These are phyloP conservation scores for Vidua chalybeata DNA, from an alignment of 2,113 vertebrate genomes.

Conservation along the genomic window DNA sequence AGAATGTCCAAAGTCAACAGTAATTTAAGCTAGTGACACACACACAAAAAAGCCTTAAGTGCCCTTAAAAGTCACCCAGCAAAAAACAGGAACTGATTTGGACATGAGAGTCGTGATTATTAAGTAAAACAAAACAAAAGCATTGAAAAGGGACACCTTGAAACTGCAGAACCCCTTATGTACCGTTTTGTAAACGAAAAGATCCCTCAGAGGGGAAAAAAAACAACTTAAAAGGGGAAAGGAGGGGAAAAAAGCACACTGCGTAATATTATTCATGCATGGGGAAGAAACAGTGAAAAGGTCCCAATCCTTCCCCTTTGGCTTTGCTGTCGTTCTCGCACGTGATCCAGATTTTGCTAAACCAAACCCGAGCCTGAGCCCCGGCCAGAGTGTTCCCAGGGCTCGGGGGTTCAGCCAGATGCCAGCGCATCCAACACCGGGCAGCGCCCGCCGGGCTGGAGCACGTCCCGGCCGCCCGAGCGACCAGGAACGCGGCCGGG, in stretches of 20 bases:
- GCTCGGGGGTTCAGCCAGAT: background rate
- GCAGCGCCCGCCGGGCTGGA: background rate
- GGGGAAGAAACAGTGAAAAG: background rate
- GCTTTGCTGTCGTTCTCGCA: background rate
- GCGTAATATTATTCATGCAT: rapidly evolving
- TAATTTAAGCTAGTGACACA: background rate
- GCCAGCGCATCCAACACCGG: background rate
- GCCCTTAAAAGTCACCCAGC: background rate
- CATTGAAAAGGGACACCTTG: rapidly evolving
- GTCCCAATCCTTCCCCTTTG: rapidly evolving
- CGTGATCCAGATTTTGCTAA: background rate
- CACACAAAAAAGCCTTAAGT: background rate
- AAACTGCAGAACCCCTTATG: background rate
- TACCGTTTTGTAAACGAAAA: rapidly evolving
- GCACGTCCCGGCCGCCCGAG: background rate
- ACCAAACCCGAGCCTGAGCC: background rate
- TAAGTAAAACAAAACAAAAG: background rate
- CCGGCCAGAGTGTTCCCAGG: background rate
- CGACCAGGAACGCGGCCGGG: background rate
- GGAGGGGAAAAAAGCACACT: too few species aligned
- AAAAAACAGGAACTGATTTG: background rate
- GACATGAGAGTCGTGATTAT: background rate
- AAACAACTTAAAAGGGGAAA: rapidly evolving
- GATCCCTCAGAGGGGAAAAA: background rate
- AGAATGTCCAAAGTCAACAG: background rate